Base-by-base conservation (phyloP, 2,113 vertebrate species). In the Barbus barbus region DNA sequence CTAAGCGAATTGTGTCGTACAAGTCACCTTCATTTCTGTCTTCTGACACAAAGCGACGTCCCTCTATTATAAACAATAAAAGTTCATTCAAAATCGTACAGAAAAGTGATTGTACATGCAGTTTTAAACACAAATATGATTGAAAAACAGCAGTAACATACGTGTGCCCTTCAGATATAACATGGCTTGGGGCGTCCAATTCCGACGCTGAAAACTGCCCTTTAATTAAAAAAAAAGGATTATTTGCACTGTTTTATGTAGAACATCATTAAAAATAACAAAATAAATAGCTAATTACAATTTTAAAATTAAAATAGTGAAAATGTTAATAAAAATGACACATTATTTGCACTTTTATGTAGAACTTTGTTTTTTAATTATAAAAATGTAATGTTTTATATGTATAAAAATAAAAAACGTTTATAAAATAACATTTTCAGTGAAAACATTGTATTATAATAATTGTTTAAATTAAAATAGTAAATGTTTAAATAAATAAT, bases 101-200 rank as follows among this genome's bases (percentile, higher is more conserved):
- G n/a, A 28, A 61, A 41, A 24, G 13, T 7, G 12, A 26, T 4
- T 6, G 24, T 16, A 63, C 11, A 18, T 22, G 9, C 28, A 33
- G 13, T 73, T 75, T 38, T 41, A 69, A 12, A 58, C 56, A n/a
- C 31, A 69, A 13, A 65, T 18, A 33, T 12, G 14, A 2, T 46
- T 38, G 2, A 26, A n/a, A 33, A 78, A n/a, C 6, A 56, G 72
- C 3, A 75, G 33, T 28, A 80, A 96, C 98, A 86, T 95, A 99
- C 97, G 97, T 85, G 97, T 96, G 13, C 97, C 98, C 92, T 98
- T 99, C 44, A 99, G 92, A 86, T 99, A 99, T 51, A 99, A 92
- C 96, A 99, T 98, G 1, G 98, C 97, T 89, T 99, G 98, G 0
- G 98, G 97, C 12, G 96, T 98, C 98, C 98, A 99, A 89, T 99